Percentiles rank a stretch among this genome's conserved stretches.
Conservation (phyloP, 2,113 vertebrate genomes). For the Dromas ardeola region DNA sequence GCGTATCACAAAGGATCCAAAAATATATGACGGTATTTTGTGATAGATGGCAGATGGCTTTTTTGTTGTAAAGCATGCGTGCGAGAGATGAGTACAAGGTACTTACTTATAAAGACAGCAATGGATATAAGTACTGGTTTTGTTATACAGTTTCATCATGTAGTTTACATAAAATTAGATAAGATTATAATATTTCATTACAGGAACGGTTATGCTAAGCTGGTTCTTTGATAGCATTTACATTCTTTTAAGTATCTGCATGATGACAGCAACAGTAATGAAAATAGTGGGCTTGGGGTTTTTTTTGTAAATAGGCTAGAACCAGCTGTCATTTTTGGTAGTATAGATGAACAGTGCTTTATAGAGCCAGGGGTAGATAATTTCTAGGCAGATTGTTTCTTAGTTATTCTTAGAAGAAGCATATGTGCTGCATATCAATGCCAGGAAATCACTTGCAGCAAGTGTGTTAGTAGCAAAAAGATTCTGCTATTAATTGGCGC, state of each 20-base stretch:
- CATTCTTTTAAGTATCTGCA: constrained; percentile 14
- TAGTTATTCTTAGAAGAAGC: constrained; percentile 74
- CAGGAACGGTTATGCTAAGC: not conserved
- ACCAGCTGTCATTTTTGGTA: constrained; percentile 41
- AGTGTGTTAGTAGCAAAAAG: constrained; percentile 13
- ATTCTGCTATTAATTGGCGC: not conserved
- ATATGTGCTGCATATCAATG: constrained; percentile 57
- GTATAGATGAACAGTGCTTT: constrained; percentile 36
- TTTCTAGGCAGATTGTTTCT: constrained; percentile 68
- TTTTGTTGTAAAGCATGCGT: not conserved
- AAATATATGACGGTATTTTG: not conserved
- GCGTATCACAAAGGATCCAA: not conserved
- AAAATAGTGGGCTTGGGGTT: not conserved
- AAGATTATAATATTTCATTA: constrained; percentile 6
- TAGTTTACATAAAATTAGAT: constrained; percentile 46
- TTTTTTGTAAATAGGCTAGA: constrained; percentile 21
- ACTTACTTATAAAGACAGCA: constrained; percentile 23
- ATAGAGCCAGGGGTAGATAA: constrained; percentile 39
- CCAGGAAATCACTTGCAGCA: constrained; percentile 64
- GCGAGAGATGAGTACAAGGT: not conserved
- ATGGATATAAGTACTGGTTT: not conserved
- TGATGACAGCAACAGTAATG: not conserved
- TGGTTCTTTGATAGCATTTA: constrained; percentile 37
- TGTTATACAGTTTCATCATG: not conserved
- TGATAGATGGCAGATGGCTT: constrained; percentile 11